Conservation (phyloP, 2,113 vertebrate species). For the Triplophysa tibetana region DNA sequence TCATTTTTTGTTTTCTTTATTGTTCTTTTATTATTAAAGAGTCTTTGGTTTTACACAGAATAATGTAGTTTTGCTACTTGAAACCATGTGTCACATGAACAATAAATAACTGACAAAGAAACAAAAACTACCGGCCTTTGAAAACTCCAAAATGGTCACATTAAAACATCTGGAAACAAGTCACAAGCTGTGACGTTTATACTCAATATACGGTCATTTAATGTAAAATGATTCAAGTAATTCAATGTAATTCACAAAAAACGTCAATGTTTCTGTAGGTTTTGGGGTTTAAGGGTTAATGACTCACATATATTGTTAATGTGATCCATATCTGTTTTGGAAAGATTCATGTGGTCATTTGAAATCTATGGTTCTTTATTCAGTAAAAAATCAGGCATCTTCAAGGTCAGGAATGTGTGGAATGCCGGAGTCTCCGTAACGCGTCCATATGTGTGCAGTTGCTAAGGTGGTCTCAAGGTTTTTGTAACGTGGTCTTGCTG, state of each 20-base stretch:
- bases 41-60: slow-evolving; percentile 83
- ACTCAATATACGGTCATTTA: no score
- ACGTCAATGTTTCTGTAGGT: no score
- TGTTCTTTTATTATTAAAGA: slow-evolving; percentile 63
- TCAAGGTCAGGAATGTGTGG: slow-evolving; percentile 56
- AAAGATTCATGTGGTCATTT: background rate
- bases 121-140: background rate
- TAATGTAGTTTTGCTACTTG: slow-evolving; percentile 72
- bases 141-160: background rate
- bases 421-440: slow-evolving; percentile 53
- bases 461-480: no score
- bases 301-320: background rate
- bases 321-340: background rate
- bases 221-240: no score
- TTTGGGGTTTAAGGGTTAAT: no score
- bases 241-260: no score
- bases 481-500: no score
- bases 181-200: no score
- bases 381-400: slow-evolving; percentile 53
- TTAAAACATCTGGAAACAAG: no score
- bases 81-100: slow-evolving; percentile 64
- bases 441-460: background rate
- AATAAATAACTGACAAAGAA: slow-evolving; percentile 66
- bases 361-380: background rate
- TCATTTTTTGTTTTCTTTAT: background rate